Evolutionary conservation across 2,888 invertebrate genomes (phyloP).

Genomic region (Caenorhabditis becei): DNA sequence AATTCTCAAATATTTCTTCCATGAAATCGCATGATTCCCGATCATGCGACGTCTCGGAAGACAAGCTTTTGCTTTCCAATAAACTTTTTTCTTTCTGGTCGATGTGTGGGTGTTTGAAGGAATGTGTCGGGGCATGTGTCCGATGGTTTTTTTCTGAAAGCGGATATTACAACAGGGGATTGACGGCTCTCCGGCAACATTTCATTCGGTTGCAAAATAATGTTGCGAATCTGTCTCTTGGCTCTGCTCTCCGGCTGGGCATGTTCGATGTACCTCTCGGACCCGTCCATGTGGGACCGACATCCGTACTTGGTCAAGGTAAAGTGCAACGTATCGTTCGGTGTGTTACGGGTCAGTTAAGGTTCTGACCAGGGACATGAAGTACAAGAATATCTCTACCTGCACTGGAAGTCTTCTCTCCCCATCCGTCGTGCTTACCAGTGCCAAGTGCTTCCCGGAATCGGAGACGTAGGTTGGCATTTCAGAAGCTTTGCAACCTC

Average conservation of each 20-base stretch:
- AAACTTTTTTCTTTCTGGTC: slow-evolving; percentile 22
- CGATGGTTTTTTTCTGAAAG: slow-evolving; percentile 47
- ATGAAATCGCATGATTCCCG: not conserved
- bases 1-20: not conserved
- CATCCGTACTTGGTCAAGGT: slow-evolving; percentile 60
- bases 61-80: slow-evolving; percentile 22
- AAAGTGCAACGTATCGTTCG: not conserved
- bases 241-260: slow-evolving; percentile 19
- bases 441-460: slow-evolving; percentile 53
- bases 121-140: slow-evolving; percentile 31
- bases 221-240: slow-evolving; percentile 15
- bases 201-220: slow-evolving; percentile 45
- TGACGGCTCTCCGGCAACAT: not conserved
- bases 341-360: not conserved
- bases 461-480: not conserved
- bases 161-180: slow-evolving; percentile 28
- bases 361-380: slow-evolving; percentile 46
- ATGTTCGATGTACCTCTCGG: slow-evolving; percentile 39
- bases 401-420: slow-evolving; percentile 62
- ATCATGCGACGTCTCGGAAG: slow-evolving; percentile 9
- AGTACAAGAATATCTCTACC: slow-evolving; percentile 31
- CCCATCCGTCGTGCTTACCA: slow-evolving; percentile 51
- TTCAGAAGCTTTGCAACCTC: not conserved
- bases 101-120: slow-evolving; percentile 55
- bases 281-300: slow-evolving; percentile 43